Evolutionary conservation across 64 coral and sea anemone species (phyloP).

Genomic region (Montipora cactus): DNA sequence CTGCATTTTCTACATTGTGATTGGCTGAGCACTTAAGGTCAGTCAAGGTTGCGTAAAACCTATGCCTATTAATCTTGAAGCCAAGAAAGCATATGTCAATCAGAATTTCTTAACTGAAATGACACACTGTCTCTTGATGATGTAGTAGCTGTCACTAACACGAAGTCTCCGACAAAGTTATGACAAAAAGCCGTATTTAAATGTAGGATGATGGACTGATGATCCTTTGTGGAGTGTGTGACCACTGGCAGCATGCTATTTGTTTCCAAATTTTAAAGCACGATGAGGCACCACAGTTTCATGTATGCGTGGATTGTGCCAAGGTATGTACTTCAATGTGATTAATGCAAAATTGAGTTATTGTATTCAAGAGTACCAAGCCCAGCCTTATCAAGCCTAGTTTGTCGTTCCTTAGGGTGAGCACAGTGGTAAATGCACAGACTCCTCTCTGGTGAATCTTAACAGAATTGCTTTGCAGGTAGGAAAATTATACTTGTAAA

Average conservation of each 20-base stretch:
- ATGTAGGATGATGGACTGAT: slow-evolving; percentile 95
- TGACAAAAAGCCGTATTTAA: background rate
- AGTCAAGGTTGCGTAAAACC: too few species aligned
- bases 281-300: slow-evolving; percentile 86
- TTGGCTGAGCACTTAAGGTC: too few species aligned
- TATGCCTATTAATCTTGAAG: too few species aligned
- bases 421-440: slow-evolving; percentile 75
- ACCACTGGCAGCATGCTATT: slow-evolving; percentile 93
- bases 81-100: too few species aligned
- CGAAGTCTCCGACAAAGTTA: background rate
- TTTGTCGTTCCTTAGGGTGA: background rate
- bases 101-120: too few species aligned
- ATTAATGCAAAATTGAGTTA: background rate
- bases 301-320: slow-evolving; percentile 84
- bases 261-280: slow-evolving; percentile 89
- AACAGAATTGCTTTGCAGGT: slow-evolving; percentile 75
- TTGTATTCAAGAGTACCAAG: background rate
- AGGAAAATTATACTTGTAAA: background rate
- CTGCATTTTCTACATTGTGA: too few species aligned
- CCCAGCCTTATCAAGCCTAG: background rate
- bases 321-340: slow-evolving; percentile 55
- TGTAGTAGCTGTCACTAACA: background rate
- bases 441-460: slow-evolving; percentile 66
- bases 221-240: slow-evolving; percentile 95
- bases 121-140: too few species aligned